Percentiles rank a stretch among this genome's conserved stretches.
These are phyloP conservation scores for Paracanthobrama guichenoti DNA, from an alignment of 2,113 vertebrate genomes.

Conservation along the genomic window DNA sequence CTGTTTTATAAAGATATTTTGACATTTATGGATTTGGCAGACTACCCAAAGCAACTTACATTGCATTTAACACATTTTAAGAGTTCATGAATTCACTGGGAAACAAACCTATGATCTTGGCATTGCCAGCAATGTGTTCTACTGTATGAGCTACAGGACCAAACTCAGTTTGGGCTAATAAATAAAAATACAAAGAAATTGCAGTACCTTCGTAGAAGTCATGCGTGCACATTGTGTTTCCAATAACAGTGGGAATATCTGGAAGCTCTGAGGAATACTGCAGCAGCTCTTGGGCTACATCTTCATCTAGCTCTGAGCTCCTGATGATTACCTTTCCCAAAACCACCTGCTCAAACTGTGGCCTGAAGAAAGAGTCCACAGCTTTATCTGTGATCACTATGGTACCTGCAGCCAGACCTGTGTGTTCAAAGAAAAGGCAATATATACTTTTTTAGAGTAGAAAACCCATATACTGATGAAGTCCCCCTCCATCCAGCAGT, in stretches of 20 bases:
- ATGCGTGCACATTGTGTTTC: conserved; percentile 85
- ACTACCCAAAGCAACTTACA: background rate
- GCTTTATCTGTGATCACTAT: conserved; percentile 83
- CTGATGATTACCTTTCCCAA: conserved; percentile 80
- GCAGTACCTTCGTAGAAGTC: conserved; percentile 88
- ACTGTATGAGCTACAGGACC: background rate
- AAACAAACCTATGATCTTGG: background rate
- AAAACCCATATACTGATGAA: background rate
- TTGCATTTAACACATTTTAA: background rate
- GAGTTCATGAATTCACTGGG: background rate
- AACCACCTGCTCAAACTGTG: conserved; percentile 82
- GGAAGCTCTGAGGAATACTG: conserved; percentile 77
- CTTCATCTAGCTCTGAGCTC: conserved; percentile 83
- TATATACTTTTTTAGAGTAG: background rate
- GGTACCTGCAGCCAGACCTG: conserved; percentile 80
- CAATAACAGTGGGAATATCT: conserved; percentile 72
- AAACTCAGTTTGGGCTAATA: background rate
- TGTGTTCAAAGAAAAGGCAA: background rate
- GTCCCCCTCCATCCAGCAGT: background rate
- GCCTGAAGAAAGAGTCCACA: conserved; percentile 80
- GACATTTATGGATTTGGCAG: background rate
- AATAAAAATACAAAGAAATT: background rate
- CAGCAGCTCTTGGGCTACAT: conserved; percentile 76
- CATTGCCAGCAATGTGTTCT: background rate
- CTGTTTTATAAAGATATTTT: background rate